Evolutionary conservation across 2,797 vertebrate species (phyloP).

Genomic region (Phrynocephalus vlangalii): DNA sequence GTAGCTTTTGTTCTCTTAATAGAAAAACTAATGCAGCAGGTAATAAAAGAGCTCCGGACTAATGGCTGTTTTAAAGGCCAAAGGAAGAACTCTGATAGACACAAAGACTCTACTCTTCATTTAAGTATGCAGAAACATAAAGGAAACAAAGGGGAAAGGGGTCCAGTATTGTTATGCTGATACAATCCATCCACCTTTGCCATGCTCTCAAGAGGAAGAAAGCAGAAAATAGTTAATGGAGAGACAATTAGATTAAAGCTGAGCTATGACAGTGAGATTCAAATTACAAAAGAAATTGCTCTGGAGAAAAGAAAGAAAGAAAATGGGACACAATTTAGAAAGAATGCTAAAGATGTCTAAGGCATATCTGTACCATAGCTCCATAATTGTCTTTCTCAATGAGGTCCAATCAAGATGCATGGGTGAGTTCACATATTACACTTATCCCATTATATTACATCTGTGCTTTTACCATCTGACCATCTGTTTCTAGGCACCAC

Average conservation of each 20-base stretch:
- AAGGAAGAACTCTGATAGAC: neutral
- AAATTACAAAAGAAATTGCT: neutral
- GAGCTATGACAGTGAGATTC: neutral
- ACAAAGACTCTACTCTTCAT: neutral
- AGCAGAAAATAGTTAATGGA: neutral
- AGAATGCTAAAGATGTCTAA: neutral
- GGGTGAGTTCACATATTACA: neutral
- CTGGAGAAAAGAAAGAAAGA: neutral
- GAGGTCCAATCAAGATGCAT: neutral
- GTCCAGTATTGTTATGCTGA: neutral
- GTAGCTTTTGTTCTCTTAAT: neutral
- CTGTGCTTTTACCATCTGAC: neutral
- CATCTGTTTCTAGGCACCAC: too few species aligned
- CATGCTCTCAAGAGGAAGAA: neutral
- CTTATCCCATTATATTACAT: neutral
- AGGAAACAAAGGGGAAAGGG: neutral
- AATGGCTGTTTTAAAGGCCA: neutral
- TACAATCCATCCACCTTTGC: neutral
- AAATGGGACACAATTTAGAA: neutral
- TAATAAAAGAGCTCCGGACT: neutral
- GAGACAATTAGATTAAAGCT: neutral
- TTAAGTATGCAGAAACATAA: neutral
- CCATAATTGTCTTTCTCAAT: neutral
- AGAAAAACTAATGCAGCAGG: neutral
- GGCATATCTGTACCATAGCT: neutral